Conservation (phyloP, 2,888 invertebrate genomes). For the Volucella zonaria region DNA sequence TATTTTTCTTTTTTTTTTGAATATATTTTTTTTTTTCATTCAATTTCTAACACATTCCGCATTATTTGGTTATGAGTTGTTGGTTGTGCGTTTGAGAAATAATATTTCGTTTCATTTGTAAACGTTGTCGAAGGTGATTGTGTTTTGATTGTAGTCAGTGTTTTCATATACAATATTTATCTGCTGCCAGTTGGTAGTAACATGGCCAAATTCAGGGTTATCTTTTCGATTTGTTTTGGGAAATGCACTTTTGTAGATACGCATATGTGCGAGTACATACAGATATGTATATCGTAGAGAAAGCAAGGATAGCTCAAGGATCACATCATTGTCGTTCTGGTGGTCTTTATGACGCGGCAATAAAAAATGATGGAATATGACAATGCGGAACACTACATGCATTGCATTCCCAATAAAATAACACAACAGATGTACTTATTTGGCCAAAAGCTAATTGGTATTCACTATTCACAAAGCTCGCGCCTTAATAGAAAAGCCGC, state of each 20-base stretch:
- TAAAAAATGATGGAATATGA: constrained; percentile 2
- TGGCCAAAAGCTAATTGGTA: constrained; percentile 60
- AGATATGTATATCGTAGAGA: too few species aligned
- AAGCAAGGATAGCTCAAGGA: too few species aligned
- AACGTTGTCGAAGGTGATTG: constrained; percentile 25
- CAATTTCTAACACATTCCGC: constrained; percentile 37
- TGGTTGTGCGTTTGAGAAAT: constrained; percentile 16
- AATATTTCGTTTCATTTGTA: constrained; percentile 29
- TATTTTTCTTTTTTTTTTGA: constrained; percentile 40
- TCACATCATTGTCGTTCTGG: background rate
- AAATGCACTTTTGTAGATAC: constrained; percentile 23
- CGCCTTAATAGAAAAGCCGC: constrained; percentile 32
- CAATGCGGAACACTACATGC: constrained; percentile 33
- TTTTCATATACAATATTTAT: constrained; percentile 12
- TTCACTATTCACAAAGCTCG: constrained; percentile 27
- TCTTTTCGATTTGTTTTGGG: constrained; percentile 15
- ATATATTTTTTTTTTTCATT: background rate
- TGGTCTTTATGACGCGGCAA: constrained; percentile 4
- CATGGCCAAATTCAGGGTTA: constrained; percentile 23
- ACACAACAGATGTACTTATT: constrained; percentile 58
- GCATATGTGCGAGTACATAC: too few species aligned
- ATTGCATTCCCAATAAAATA: constrained; percentile 36
- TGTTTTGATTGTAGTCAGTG: constrained; percentile 21
- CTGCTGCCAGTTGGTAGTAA: background rate
- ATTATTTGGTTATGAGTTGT: constrained; percentile 58